Base-by-base conservation (phyloP, 2,888 invertebrate species). In the Sepiola atlantica region DNA sequence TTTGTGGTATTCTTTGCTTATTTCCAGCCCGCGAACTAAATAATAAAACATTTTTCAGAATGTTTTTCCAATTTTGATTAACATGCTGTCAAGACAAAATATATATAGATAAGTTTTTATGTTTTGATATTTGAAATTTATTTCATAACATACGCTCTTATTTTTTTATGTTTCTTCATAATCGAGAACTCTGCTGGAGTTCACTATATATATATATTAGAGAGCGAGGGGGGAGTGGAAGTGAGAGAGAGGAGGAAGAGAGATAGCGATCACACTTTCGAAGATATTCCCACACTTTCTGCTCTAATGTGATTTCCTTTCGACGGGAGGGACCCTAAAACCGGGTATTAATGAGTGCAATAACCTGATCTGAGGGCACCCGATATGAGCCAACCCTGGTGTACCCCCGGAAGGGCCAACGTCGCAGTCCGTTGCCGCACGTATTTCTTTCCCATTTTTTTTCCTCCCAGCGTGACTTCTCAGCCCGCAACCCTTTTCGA, bases 241-340 rank as follows among this genome's bases (percentile, higher is more conserved):
- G 24, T 21, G 24, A 61, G 61, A 24, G 24, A 61, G 61, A 61
- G 61, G 24, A 24, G 24, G 21, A 1, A 24, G 24, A 1, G 61
- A 61, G 61, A 24, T 12, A 61, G 24, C 61, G 28, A 77, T 32
- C n/a, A 77, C 8, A 10, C n/a, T 18, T n/a, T 0, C 18, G n/a
- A 16, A 77, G 77, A n/a, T 77, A 77, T 77, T 77, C 77, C 77
- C 77, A 77, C 77, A 77, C 77, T 77, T n/a, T n/a, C n/a, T 77
- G 77, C n/a, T 20, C n/a, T 77, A n/a, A 77, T 77, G 77, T 77
- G 77, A 77, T 77, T 77, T 77, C n/a, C 77, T 77, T 77, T 77
- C 77, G 12, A 8, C n/a, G 16, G 77, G 77, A 16, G n/a, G 61
- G n/a, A n/a, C 77, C 16, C n/a, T n/a, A 18, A n/a, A n/a, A 77